Evolutionary conservation across 2,113 vertebrate species (phyloP).

Genomic region (Tricholaema leucomelas): DNA sequence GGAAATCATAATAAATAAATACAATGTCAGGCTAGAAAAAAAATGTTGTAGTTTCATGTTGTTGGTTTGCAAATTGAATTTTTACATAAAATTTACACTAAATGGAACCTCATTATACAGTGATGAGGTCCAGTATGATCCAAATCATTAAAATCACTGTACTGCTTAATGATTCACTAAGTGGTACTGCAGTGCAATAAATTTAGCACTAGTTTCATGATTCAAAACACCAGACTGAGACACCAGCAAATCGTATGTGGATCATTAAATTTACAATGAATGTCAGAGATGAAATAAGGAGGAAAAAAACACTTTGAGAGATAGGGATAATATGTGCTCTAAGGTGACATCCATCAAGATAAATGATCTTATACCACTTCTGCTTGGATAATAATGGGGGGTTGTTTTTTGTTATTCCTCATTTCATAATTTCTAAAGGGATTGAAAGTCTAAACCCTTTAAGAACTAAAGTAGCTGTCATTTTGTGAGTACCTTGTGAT

Average conservation of each 20-base stretch:
- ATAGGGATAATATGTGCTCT: conserved; percentile 86
- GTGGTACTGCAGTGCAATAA: conserved; percentile 81
- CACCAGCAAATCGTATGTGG: conserved; percentile 86
- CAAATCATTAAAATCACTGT: conserved; percentile 86
- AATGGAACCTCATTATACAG: conserved; percentile 85
- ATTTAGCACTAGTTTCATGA: conserved; percentile 84
- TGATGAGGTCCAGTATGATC: conserved; percentile 85
- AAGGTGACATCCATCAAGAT: conserved; percentile 86
- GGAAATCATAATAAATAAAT: conserved; percentile 76
- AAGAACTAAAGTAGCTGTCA: conserved; percentile 76
- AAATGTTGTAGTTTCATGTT: conserved; percentile 85
- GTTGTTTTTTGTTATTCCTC: conserved; percentile 81
- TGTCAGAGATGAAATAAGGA: conserved; percentile 87
- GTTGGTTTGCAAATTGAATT: conserved; percentile 87
- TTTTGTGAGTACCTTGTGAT: conserved; percentile 68
- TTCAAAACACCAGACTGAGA: conserved; percentile 84
- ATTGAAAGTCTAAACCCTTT: conserved; percentile 69
- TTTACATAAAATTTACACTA: conserved; percentile 86
- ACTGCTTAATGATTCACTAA: conserved; percentile 87
- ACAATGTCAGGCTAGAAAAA: conserved; percentile 75
- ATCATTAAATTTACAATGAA: conserved; percentile 89
- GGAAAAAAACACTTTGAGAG: conserved; percentile 85
- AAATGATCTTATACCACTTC: conserved; percentile 83
- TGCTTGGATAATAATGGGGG: conserved; percentile 80
- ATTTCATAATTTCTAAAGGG: conserved; percentile 79